These are phyloP conservation scores for Zapus hudsonius DNA, from an alignment of 2,113 vertebrate genomes.

Conservation along the genomic window DNA sequence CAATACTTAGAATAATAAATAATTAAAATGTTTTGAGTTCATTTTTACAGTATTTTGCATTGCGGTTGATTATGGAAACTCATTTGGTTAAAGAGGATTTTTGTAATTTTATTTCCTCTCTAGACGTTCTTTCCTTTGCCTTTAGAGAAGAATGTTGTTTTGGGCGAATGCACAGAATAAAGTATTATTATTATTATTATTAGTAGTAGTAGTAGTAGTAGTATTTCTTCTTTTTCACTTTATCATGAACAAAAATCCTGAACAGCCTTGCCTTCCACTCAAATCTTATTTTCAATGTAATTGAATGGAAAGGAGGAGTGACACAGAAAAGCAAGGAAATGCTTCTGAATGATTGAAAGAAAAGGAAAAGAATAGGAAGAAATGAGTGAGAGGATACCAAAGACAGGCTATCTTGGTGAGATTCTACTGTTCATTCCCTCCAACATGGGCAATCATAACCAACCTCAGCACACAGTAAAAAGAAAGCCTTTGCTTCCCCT, in stretches of 20 bases:
- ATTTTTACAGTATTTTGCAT: not conserved
- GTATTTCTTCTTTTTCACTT: not conserved
- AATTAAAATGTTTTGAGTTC: no score
- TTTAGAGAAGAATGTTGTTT: not conserved
- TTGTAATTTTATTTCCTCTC: conserved; percentile 2
- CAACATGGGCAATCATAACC: rapidly evolving
- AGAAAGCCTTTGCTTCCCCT: no score
- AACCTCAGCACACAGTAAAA: no score
- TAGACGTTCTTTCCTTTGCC: not conserved
- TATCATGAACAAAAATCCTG: not conserved
- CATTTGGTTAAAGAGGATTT: not conserved
- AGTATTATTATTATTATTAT: no score
- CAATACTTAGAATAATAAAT: no score
- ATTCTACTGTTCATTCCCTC: rapidly evolving
- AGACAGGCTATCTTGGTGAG: not conserved
- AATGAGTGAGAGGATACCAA: not conserved
- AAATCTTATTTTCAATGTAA: not conserved
- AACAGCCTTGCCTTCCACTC: not conserved
- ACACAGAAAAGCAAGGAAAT: not conserved
- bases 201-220: no score
- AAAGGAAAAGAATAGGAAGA: not conserved
- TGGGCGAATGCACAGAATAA: not conserved
- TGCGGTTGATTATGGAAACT: not conserved
- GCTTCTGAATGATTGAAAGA: not conserved
- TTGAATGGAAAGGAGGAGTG: not conserved